Percentiles rank a stretch among this genome's conserved stretches.
Evolutionary conservation across 1,140 invertebrate species (phyloP).

Genomic region (Sweltsa coloradensis): DNA sequence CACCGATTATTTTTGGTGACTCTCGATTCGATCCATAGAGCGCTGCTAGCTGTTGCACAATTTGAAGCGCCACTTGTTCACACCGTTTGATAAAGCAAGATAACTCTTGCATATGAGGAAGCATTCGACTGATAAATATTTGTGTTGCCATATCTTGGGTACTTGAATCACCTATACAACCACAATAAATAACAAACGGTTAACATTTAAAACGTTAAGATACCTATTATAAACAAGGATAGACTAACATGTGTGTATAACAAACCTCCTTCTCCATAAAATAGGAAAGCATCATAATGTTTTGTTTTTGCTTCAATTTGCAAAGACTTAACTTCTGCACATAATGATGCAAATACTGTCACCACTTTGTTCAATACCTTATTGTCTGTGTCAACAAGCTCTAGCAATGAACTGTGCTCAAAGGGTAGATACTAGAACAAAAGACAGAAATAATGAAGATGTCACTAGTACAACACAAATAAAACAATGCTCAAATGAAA

Average conservation of each 20-base stretch:
- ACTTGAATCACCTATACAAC: slow-evolving; percentile 15
- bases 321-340: slow-evolving; percentile 59
- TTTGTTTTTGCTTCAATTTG: slow-evolving; percentile 49
- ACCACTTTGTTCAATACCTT: slow-evolving; percentile 69
- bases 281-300: slow-evolving; percentile 46
- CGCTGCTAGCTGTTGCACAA: slow-evolving; percentile 52
- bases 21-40: slow-evolving; percentile 33
- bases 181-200: background rate
- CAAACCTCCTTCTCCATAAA: slow-evolving; percentile 43
- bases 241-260: no score
- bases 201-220: background rate
- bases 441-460: background rate
- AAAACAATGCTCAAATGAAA: background rate
- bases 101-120: slow-evolving; percentile 46
- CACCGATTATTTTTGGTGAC: slow-evolving; percentile 29
- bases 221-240: background rate
- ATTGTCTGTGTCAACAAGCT: slow-evolving; percentile 69
- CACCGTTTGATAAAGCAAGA: slow-evolving; percentile 50
- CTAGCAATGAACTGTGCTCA: slow-evolving; percentile 50
- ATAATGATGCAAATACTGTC: slow-evolving; percentile 64
- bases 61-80: slow-evolving; percentile 47
- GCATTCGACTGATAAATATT: slow-evolving; percentile 35
- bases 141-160: slow-evolving; percentile 34
- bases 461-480: background rate
- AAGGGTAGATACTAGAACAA: slow-evolving; percentile 31